Base-by-base conservation (phyloP, 2,113 vertebrate species). In the Ochotona curzoniae region DNA sequence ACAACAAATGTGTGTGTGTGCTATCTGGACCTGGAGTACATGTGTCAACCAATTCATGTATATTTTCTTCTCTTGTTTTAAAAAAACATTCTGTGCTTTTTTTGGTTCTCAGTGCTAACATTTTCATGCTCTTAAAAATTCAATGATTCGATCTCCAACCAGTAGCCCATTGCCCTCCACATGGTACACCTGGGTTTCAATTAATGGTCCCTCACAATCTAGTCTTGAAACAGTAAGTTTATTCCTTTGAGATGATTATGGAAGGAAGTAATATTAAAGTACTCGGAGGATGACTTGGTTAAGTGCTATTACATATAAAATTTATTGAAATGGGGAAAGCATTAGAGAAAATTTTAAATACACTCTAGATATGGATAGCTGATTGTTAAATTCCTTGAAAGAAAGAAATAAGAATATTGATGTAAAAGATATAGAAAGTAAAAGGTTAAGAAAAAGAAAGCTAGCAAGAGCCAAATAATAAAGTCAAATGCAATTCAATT, bases 11-110 rank as follows among this genome's bases (percentile, higher is more conserved):
- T 61, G 5, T 5, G 74, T 30, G 1, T 28, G 10, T 28, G 49
- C 73, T 28, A 18, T 69, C 4, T 57, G 32, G 44, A 78, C 14
- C 28, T 23, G 7, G 2, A 13, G 66, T 67, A 64, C 14, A 47
- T 44, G 63, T 12, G 4, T 13, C 38, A 44, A 44, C 85, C 57
- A 78, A 83, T 54, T 79, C 44, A 75, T 88, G 60, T 8, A 60
- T 78, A 69, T 83, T 83, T 75, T 82, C 8, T 61, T 86, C 78
- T n/a, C 13, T 66, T 21, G 75, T 90, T n/a, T 83, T 28, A 90
- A 25, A 61, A 92, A 90, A 63, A 1, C 69, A 64, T 12, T n/a
- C 51, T 70, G 12, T 2, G 73, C 32, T 76, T 28, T n/a, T 90
- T 54, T 76, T 18, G 64, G 8, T 75, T 23, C 13, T 57, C 61